Conservation (phyloP, 2,113 vertebrate species). For the Lucifuga dentata region DNA sequence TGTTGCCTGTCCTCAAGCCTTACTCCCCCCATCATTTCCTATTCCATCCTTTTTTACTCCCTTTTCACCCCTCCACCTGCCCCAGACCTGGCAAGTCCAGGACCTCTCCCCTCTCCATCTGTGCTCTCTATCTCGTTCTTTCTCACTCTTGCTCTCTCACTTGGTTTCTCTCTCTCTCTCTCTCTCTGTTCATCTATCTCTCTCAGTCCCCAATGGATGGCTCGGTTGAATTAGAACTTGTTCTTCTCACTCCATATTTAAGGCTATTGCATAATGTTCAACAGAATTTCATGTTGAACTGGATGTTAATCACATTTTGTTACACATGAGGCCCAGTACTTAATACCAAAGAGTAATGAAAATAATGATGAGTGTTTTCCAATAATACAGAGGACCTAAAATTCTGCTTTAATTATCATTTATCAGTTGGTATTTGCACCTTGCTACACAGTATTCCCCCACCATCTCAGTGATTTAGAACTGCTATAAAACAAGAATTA, state of each 20-base stretch:
- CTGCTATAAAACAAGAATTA: no score
- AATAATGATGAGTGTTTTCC: background rate
- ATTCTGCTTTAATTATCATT: no score
- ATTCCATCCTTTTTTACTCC: conserved; percentile 24
- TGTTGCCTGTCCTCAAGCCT: conserved; percentile 12
- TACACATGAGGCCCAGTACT: conserved; percentile 1
- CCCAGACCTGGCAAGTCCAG: conserved; percentile 25
- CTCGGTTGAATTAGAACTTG: conserved; percentile 17
- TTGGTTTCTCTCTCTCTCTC: conserved; percentile 1
- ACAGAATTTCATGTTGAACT: conserved; percentile 36
- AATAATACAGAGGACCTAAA: background rate
- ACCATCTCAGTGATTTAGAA: conserved; percentile 27
- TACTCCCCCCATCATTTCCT: background rate
- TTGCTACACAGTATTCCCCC: background rate
- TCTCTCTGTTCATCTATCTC: conserved; percentile 1
- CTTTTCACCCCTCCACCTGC: conserved; percentile 38
- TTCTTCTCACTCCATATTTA: conserved; percentile 24
- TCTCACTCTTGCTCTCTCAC: background rate
- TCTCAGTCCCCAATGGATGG: background rate
- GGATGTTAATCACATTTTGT: conserved; percentile 35
- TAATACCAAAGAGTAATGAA: conserved; percentile 10
- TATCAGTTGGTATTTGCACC: no score
- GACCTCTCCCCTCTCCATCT: conserved; percentile 57
- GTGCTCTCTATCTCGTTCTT: background rate
- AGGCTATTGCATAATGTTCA: background rate